These are phyloP conservation scores for Pachyramphus minor DNA, from an alignment of 2,113 vertebrate genomes.

Conservation along the genomic window DNA sequence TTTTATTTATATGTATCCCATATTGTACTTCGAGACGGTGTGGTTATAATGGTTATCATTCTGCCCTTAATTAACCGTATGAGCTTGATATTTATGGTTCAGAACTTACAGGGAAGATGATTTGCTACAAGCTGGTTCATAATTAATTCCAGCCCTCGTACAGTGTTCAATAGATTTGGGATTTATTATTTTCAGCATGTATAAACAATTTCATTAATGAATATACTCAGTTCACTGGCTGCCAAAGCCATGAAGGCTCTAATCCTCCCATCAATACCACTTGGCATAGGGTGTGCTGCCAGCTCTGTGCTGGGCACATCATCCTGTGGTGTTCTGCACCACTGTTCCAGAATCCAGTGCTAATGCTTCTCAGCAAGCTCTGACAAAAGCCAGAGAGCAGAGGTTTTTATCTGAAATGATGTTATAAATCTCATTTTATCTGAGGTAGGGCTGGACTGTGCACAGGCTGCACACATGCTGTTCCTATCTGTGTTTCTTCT, in stretches of 20 bases:
- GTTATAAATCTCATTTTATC: not conserved
- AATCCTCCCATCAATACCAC: not conserved
- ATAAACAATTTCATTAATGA: constrained; percentile 6
- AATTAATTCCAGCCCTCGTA: not conserved
- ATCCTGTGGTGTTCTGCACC: not conserved
- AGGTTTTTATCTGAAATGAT: not conserved
- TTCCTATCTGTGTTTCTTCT: not conserved
- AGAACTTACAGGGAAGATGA: not conserved
- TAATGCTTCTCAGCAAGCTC: not conserved
- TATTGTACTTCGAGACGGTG: not conserved
- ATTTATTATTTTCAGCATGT: not conserved
- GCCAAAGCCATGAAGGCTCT: not conserved
- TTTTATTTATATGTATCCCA: not conserved
- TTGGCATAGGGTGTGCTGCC: not conserved
- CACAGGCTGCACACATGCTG: not conserved
- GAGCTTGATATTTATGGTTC: not conserved
- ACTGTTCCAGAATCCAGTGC: not conserved
- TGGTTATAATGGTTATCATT: not conserved
- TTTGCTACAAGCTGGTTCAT: not conserved
- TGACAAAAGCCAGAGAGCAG: not conserved
- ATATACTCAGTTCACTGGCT: not conserved
- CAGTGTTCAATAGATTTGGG: not conserved
- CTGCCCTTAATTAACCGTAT: not conserved
- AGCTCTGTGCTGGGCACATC: not conserved
- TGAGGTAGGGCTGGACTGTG: not conserved